Evolutionary conservation across 2,113 vertebrate species (phyloP).

Genomic region (Lota lota): DNA sequence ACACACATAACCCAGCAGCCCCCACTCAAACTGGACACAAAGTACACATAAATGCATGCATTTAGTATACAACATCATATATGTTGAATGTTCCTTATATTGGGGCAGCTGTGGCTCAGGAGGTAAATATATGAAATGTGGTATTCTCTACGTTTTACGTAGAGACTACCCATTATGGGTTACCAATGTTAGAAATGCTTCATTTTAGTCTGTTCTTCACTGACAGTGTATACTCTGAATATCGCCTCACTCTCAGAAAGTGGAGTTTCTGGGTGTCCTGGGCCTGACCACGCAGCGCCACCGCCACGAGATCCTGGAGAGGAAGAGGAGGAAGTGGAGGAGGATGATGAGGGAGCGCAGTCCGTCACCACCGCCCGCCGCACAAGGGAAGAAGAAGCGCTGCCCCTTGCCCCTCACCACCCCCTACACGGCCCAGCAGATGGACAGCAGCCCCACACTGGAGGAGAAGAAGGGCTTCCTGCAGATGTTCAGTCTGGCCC

Average conservation of each 20-base stretch:
- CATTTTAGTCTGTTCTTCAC: background rate
- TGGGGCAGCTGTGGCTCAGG: no score
- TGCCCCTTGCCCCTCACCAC: conserved; percentile 76
- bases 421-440: conserved; percentile 89
- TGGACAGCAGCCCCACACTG: conserved; percentile 90
- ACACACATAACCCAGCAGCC: background rate
- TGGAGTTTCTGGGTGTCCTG: conserved; percentile 89
- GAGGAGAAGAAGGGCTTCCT: conserved; percentile 95
- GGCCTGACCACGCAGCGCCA: conserved; percentile 88
- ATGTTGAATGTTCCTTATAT: no score
- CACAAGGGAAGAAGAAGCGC: conserved; percentile 81
- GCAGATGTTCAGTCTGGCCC: conserved; percentile 89
- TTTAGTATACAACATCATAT: no score
- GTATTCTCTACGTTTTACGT: no score
- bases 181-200: background rate
- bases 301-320: conserved; percentile 83
- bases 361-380: conserved; percentile 75
- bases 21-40: background rate
- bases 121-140: no score
- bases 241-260: conserved; percentile 76
- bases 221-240: background rate
- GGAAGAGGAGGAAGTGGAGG: conserved; percentile 89
- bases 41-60: no score
- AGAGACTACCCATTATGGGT: no score
- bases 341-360: conserved; percentile 92